These are phyloP conservation scores for Metridium senile DNA, from an alignment of 92 coral and sea anemone genomes.

Conservation along the genomic window DNA sequence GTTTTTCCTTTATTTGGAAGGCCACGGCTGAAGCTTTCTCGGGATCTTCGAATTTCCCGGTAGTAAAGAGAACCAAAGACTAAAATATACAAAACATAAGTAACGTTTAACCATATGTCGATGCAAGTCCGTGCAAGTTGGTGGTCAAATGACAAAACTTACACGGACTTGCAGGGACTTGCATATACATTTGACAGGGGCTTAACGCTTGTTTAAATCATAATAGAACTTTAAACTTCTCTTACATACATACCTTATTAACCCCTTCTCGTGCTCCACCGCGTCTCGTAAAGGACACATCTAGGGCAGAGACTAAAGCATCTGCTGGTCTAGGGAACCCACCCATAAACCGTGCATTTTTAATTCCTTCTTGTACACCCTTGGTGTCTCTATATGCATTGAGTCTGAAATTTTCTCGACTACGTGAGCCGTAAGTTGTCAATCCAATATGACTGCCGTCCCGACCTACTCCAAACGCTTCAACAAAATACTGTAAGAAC, in stretches of 20 bases:
- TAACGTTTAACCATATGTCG: too few species aligned
- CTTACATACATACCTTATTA: slow-evolving; percentile 18
- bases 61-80: slow-evolving; percentile 41
- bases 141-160: too few species aligned
- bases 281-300: slow-evolving; percentile 27
- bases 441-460: slow-evolving; percentile 47
- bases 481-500: slow-evolving; percentile 47
- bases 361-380: slow-evolving; percentile 25
- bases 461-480: slow-evolving; percentile 44
- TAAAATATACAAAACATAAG: neutral
- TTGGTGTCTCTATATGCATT: slow-evolving; percentile 27
- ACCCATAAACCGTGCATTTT: slow-evolving; percentile 30
- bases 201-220: too few species aligned
- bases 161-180: too few species aligned
- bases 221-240: too few species aligned
- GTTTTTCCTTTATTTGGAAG: slow-evolving; percentile 22
- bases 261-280: slow-evolving; percentile 35
- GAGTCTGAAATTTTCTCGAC: slow-evolving; percentile 47
- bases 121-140: too few species aligned
- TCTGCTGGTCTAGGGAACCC: slow-evolving; percentile 22
- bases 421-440: slow-evolving; percentile 29
- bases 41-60: slow-evolving; percentile 42
- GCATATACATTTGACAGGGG: too few species aligned
- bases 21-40: slow-evolving; percentile 34
- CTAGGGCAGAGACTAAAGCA: slow-evolving; percentile 32